A percentile compares a stretch with the other conserved stretches of the same genome.
phyloP scores from a whole-genome alignment of 2,888 invertebrate genomes.

The Drosophila acutilabella region DNA sequence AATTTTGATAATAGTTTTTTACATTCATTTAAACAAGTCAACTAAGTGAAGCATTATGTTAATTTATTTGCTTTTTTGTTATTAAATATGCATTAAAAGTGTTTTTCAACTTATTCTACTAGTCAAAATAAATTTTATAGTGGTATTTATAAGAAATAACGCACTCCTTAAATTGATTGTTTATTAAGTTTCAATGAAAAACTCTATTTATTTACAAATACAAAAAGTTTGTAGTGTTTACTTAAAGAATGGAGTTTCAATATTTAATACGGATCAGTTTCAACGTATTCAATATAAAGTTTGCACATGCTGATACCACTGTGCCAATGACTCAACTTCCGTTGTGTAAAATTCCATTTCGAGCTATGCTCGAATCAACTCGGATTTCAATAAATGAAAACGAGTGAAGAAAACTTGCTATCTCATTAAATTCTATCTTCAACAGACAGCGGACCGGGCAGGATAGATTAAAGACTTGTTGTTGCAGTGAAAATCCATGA shows the following conservation, averaged over 20 bases:
- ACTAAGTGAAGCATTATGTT: too few species aligned
- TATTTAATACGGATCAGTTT: not conserved
- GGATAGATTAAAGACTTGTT: not conserved
- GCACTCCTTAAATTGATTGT: too few species aligned
- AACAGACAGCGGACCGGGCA: not conserved
- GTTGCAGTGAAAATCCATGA: slow-evolving; percentile 26
- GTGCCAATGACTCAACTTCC: slow-evolving; percentile 66
- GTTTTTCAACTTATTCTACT: too few species aligned
- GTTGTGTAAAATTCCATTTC: slow-evolving; percentile 54
- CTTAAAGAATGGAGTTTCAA: not conserved
- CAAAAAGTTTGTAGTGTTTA: not conserved
- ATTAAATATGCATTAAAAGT: too few species aligned
- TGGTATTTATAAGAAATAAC: too few species aligned
- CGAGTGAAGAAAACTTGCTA: slow-evolving; percentile 53
- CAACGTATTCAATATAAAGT: not conserved
- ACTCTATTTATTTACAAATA: not conserved
- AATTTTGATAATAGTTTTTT: not conserved
- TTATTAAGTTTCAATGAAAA: not conserved
- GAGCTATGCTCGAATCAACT: slow-evolving; percentile 57
- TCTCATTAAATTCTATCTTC: slow-evolving; percentile 52
- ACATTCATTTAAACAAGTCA: too few species aligned
- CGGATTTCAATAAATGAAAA: slow-evolving; percentile 59
- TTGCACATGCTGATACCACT: slow-evolving; percentile 9
- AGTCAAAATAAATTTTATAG: too few species aligned
- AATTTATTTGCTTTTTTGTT: too few species aligned